A percentile compares a stretch with the other conserved stretches of the same genome.
Conservation (phyloP, 2,888 invertebrate species). For the Agrochola circellaris region DNA sequence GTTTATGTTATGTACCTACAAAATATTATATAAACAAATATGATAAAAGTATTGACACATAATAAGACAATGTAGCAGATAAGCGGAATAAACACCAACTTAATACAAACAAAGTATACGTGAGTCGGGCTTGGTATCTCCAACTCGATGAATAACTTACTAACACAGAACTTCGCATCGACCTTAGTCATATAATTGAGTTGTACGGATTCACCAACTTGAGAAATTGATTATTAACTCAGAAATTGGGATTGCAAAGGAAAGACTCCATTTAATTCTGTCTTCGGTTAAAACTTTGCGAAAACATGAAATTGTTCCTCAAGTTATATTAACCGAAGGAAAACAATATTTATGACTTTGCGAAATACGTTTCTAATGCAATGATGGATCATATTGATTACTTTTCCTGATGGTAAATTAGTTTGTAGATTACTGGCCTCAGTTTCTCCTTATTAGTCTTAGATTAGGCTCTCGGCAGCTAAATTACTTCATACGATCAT, state of each 20-base stretch:
- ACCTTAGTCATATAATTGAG: slow-evolving; percentile 75
- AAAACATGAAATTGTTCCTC: slow-evolving; percentile 49
- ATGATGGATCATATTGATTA: slow-evolving; percentile 49
- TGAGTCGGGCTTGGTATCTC: slow-evolving; percentile 68
- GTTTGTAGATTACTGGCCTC: slow-evolving; percentile 45
- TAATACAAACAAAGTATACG: slow-evolving; percentile 69
- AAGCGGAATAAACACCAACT: slow-evolving; percentile 35
- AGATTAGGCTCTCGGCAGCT: slow-evolving; percentile 45
- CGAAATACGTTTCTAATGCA: slow-evolving; percentile 42
- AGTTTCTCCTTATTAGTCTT: slow-evolving; percentile 47
- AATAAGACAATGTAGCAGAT: slow-evolving; percentile 48
- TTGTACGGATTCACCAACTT: slow-evolving; percentile 75
- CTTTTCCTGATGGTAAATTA: slow-evolving; percentile 47
- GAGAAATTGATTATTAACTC: slow-evolving; percentile 74
- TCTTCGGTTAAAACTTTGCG: slow-evolving; percentile 42
- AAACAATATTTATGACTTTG: slow-evolving; percentile 36
- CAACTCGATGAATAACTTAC: slow-evolving; percentile 76
- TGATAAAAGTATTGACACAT: slow-evolving; percentile 39
- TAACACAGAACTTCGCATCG: slow-evolving; percentile 71
- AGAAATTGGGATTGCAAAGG: slow-evolving; percentile 63
- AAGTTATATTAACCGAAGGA: slow-evolving; percentile 18
- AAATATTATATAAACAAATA: slow-evolving; percentile 28
- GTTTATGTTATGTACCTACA: neutral
- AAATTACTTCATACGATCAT: slow-evolving; percentile 56
- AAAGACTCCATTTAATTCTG: slow-evolving; percentile 58